Conservation (phyloP, 2,888 invertebrate genomes). For the Caenorhabditis becei region DNA sequence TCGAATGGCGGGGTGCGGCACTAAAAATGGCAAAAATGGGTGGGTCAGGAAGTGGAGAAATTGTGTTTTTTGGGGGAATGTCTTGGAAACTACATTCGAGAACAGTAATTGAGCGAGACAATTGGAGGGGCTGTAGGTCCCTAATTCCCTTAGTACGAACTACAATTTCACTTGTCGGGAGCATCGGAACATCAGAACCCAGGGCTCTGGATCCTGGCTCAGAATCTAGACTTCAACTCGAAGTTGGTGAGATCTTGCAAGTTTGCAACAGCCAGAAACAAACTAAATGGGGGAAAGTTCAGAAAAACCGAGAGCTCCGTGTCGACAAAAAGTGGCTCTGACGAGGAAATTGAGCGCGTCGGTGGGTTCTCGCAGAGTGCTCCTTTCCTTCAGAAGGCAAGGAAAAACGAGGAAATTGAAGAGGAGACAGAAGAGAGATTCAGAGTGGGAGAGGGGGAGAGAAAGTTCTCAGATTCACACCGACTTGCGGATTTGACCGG, state of each 20-base stretch:
- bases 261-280: background rate
- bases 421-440: slow-evolving; percentile 6
- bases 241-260: no score
- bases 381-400: background rate
- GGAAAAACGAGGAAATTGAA: slow-evolving; percentile 28
- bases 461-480: slow-evolving; percentile 5
- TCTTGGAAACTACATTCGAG: background rate
- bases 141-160: no score
- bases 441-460: background rate
- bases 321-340: background rate
- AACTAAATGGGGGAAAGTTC: background rate
- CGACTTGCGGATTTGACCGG: background rate
- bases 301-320: background rate
- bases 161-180: no score
- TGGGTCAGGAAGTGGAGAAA: background rate
- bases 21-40: background rate
- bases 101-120: background rate
- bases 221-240: no score
- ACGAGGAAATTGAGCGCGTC: slow-evolving; percentile 11
- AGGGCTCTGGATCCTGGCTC: no score
- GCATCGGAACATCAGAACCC: no score
- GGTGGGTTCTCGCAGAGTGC: slow-evolving; percentile 7
- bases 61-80: background rate
- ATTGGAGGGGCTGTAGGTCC: background rate
- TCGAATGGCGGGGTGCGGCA: no score